Evolutionary conservation across 2,888 invertebrate genomes (phyloP).

Genomic region (Therioaphis trifolii): DNA sequence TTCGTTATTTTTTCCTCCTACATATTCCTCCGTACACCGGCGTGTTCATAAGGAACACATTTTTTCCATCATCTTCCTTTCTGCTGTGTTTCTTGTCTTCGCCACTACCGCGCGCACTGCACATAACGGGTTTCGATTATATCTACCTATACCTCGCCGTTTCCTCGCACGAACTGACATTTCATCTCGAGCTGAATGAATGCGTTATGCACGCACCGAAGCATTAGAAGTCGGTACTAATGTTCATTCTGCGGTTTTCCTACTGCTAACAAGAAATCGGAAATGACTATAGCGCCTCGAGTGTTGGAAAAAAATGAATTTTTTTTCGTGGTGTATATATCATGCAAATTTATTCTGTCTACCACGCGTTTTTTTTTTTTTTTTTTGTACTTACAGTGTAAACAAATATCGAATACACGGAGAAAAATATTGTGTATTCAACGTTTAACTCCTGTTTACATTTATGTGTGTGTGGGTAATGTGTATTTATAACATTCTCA

Average conservation of each 20-base stretch:
- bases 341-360: neutral
- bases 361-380: neutral
- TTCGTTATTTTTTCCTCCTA: constrained; percentile 15
- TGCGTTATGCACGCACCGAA: neutral
- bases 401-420: too few species aligned
- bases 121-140: constrained; percentile 49
- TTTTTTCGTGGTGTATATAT: neutral
- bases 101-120: neutral
- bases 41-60: constrained; percentile 26
- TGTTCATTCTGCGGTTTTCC: neutral
- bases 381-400: too few species aligned
- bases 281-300: neutral
- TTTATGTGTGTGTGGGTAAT: too few species aligned
- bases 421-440: too few species aligned
- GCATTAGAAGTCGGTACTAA: neutral
- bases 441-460: too few species aligned
- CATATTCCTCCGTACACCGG: neutral
- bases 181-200: constrained; percentile 6
- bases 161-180: constrained; percentile 20
- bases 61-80: constrained; percentile 31
- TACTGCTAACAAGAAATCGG: neutral
- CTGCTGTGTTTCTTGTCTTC: constrained; percentile 18
- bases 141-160: neutral
- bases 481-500: too few species aligned
- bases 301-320: neutral